Evolutionary conservation across 2,888 invertebrate genomes (phyloP).

Genomic region (Epirrhoe alternata): DNA sequence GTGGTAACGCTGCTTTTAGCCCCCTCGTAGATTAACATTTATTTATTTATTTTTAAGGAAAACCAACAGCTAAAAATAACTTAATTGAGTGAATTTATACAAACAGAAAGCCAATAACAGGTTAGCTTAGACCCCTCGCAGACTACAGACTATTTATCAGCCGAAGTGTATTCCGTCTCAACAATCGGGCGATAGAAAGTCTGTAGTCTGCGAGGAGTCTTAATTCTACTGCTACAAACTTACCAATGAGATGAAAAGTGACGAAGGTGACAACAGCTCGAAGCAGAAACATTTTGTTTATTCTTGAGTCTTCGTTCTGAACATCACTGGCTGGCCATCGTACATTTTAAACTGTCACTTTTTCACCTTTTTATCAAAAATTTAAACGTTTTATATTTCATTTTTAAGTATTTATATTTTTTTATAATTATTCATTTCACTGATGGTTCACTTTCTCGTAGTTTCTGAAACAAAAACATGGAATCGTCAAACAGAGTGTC

Average conservation of each 20-base stretch:
- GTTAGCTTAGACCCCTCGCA: too few relatives aligned
- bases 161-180: too few relatives aligned
- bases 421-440: not conserved
- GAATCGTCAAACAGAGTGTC: not conserved
- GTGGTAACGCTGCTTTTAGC: not conserved
- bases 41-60: too few relatives aligned
- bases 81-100: too few relatives aligned
- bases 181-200: too few relatives aligned
- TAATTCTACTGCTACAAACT: too few relatives aligned
- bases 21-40: too few relatives aligned
- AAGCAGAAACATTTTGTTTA: slow-evolving; percentile 69
- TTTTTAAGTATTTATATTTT: slow-evolving; percentile 10
- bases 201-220: too few relatives aligned
- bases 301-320: slow-evolving; percentile 42
- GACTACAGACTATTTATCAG: too few relatives aligned
- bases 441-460: not conserved
- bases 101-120: too few relatives aligned
- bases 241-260: slow-evolving; percentile 70
- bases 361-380: slow-evolving; percentile 26
- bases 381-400: slow-evolving; percentile 19
- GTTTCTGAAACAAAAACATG: slow-evolving; percentile 24
- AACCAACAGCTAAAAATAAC: too few relatives aligned
- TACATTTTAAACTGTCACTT: slow-evolving; percentile 31
- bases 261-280: slow-evolving; percentile 61
- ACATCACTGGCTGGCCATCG: slow-evolving; percentile 34